Evolutionary conservation across 2,797 vertebrate species (phyloP), one percentile per base, ranked within the genome.

Genomic region (Cuculus canorus): DNA sequence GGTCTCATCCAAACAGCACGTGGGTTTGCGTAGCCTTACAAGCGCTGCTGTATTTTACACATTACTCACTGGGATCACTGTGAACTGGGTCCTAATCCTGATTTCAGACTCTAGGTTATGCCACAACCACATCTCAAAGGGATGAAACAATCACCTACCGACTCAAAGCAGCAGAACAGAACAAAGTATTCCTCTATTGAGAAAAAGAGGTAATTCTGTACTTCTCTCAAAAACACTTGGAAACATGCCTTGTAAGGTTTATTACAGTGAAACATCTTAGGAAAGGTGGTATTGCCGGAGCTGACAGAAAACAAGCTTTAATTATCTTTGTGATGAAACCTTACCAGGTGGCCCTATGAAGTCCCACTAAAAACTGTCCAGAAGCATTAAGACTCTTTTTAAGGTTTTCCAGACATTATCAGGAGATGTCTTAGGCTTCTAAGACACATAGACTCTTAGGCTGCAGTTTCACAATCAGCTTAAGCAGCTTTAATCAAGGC

Each of bases 401-500:
- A 71, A 82, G 28, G 54, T 71, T 73, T 90, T 63, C 65, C 82
- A 86, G 78, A 73, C 66, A 82, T 59, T 71, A 92, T 37, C 43
- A n/a, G 80, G 43, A 77, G 69, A 70, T 56, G 14, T 91, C 66
- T 93, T 80, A 43, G 39, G 32, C 78, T 77, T 52, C 75, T 33
- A 95, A 88, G 63, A 90, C 43, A 68, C 88, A 66, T 17, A 72
- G 54, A 84, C 60, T 90, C 59, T 35, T 41, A 70, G 81, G 41
- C 66, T 93, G 86, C 66, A 59, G 64, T 73, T 94, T 84, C 78
- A 90, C 90, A 93, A 94, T 86, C 90, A 95, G 77, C 83, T 94
- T 95, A 92, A 83, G 63, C 48, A 92, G 92, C 81, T 93, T 88
- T 94, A 94, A 95, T 92, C 56, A 88, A 96, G 63, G 48, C 70